Evolutionary conservation across 2,888 invertebrate species (phyloP), one percentile per base, ranked within the genome.

Genomic region (Isoperla grammatica): DNA sequence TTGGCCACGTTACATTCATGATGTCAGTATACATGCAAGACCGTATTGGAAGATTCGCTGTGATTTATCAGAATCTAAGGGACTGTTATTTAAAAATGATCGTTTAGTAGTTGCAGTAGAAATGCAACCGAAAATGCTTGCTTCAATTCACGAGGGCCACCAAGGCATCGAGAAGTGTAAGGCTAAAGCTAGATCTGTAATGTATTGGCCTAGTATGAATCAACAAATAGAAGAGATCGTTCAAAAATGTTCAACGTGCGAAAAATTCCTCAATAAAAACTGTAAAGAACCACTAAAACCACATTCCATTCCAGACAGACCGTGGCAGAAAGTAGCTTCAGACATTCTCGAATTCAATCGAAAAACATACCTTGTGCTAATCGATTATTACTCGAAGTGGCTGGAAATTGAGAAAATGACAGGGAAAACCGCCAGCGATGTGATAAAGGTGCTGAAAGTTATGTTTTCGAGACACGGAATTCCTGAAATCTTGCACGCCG

Each of bases 251-350:
- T n/a, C 29, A 53, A 48, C 49, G 9, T 57, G 57, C 17, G 48
- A 57, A 20, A 57, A 49, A 20, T 57, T 48, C 37, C 57, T 49
- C 13, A 29, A 19, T n/a, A 19, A n/a, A 19, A 57, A 65, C 9
- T 45, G 49, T 53, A 63, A 66, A 56, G 66, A 67, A 49, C 61
- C 67, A 19, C 40, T 72, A 58, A 53, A 65, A 5, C 55, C 57
- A 43, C 68, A 71, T 61, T 46, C 62, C 13, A 56, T 69, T 53
- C 69, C 70, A 20, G 54, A 57, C 11, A 40, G 65, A 20, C 67
- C 67, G 5, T 73, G 67, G 61, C 48, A 67, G 40, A 69, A 69
- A 59, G 57, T 72, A 37, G 68, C 61, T 22, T 63, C 67, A 50
- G 71, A 29, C 29, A 29, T 29, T 29, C 29, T 29, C 5, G 29